Evolutionary conservation across 1,140 invertebrate genomes (phyloP).

Genomic region (Plectrocnemia conspersa): DNA sequence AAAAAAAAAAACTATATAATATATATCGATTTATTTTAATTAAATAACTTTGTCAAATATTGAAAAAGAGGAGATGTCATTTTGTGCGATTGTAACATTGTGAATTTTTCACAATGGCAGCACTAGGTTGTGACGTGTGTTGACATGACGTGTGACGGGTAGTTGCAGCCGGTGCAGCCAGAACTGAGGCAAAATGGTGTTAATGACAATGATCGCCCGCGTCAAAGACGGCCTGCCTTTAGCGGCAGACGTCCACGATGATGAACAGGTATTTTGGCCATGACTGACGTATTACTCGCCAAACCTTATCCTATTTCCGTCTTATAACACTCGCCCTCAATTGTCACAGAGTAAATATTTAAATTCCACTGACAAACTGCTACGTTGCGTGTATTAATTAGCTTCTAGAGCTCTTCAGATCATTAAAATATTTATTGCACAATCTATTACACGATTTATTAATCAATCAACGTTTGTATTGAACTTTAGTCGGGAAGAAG

Average conservation of each 20-base stretch:
- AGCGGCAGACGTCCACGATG: slow-evolving; percentile 96
- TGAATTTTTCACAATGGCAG: no score
- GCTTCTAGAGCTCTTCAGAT: neutral
- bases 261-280: slow-evolving; percentile 94
- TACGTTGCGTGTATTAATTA: neutral
- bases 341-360: neutral
- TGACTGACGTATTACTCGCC: no score
- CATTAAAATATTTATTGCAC: neutral
- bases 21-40: no score
- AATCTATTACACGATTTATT: neutral
- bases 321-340: neutral
- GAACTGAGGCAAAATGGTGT: slow-evolving; percentile 70
- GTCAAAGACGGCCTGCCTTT: slow-evolving; percentile 91
- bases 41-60: no score
- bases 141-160: no score
- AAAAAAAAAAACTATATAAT: no score
- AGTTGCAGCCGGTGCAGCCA: no score
- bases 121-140: no score
- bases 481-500: slow-evolving; percentile 77
- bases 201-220: slow-evolving; percentile 95
- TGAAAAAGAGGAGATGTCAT: no score
- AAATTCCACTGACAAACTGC: neutral
- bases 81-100: no score
- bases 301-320: no score
- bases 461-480: slow-evolving; percentile 31